Evolutionary conservation across 23 tunicate species (phyloP).

Genomic region (Trididemnum nubilum): DNA sequence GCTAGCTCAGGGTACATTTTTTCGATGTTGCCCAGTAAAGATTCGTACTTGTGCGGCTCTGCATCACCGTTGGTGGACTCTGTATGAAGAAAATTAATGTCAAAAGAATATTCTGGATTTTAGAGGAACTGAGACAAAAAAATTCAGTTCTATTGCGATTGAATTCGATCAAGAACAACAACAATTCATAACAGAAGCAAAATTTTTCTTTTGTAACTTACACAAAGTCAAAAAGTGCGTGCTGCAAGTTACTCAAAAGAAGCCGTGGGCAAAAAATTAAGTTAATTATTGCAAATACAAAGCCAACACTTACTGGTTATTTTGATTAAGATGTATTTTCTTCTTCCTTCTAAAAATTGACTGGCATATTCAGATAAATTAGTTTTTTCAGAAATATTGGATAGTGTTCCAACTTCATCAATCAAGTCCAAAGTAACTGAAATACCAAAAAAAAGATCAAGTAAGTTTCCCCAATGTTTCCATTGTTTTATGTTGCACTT

Average conservation of each 20-base stretch:
- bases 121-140: not conserved
- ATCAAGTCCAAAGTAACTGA: constrained; percentile 67
- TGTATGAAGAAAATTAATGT: not conserved
- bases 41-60: constrained; percentile 80
- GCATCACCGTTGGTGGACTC: constrained; percentile 38
- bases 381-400: constrained; percentile 71
- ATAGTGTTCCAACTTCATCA: constrained; percentile 74
- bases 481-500: too few species aligned
- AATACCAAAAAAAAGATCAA: too few species aligned
- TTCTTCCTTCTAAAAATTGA: constrained; percentile 80
- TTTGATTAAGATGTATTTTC: constrained; percentile 77
- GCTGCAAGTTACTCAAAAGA: too few species aligned
- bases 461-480: not conserved
- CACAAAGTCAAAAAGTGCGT: too few species aligned
- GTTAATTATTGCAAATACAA: too few species aligned
- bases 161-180: too few species aligned
- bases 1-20: constrained; percentile 71
- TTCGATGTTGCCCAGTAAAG: constrained; percentile 61
- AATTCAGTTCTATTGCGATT: too few species aligned
- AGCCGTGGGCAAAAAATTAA: too few species aligned
- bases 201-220: too few species aligned
- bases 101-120: too few species aligned
- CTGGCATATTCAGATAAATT: constrained; percentile 84
- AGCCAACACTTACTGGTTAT: constrained; percentile 62
- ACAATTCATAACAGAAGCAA: too few species aligned